These are phyloP conservation scores for Rhabdornis inornatus DNA, from an alignment of 2,113 vertebrate species.

Conservation along the genomic window DNA sequence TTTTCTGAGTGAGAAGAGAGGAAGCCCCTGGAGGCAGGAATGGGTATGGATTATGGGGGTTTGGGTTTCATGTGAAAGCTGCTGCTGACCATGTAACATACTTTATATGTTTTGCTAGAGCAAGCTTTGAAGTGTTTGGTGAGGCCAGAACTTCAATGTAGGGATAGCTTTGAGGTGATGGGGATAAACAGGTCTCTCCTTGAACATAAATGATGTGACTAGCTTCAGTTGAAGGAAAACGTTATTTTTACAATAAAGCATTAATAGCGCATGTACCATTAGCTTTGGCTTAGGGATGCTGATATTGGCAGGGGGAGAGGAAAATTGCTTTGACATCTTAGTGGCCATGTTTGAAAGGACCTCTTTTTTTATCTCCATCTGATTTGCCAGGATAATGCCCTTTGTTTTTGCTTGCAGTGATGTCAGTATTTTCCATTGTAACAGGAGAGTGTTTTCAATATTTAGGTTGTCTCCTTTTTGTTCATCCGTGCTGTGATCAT, in stretches of 20 bases:
- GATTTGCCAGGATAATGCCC: background rate
- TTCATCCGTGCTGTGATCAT: accelerated
- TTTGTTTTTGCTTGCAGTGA: background rate
- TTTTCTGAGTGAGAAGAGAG: background rate
- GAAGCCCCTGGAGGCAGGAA: background rate
- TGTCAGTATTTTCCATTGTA: background rate
- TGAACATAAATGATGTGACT: background rate
- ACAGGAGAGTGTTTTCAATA: background rate
- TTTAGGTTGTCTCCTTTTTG: background rate
- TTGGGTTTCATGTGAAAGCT: background rate
- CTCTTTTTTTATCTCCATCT: background rate
- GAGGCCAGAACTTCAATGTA: background rate
- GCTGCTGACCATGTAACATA: background rate
- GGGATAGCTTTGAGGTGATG: background rate
- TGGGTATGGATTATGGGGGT: background rate
- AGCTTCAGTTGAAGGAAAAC: background rate
- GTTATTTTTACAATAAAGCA: background rate
- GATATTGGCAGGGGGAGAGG: background rate
- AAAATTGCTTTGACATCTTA: background rate
- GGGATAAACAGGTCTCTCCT: background rate
- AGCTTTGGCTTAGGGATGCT: background rate
- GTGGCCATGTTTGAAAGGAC: background rate
- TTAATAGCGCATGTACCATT: background rate
- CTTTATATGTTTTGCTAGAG: background rate
- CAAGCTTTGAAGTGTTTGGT: background rate